Evolutionary conservation across 2,888 invertebrate genomes (phyloP), one percentile per base, ranked within the genome.

Genomic region (Andrena camellia): DNA sequence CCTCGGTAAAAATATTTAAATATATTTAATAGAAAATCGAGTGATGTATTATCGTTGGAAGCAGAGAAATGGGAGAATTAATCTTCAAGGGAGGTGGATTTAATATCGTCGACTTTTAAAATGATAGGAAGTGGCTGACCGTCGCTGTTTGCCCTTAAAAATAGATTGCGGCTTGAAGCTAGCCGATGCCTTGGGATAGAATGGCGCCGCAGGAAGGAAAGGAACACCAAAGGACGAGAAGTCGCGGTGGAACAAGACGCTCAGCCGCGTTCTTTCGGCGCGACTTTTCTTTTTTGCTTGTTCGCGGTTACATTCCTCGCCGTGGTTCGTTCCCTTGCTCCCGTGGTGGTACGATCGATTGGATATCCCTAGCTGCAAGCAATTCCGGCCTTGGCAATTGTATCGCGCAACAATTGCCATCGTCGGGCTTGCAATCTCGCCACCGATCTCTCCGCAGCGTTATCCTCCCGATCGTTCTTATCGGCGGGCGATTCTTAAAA

Each of bases 381-480:
- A 59, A 82, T 84, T 87, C 79, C 79, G 85, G 70, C 71, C 69
- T 70, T 75, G 77, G 60, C 85, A 71, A 79, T 87, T 81, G 81
- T 86, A 57, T 66, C 66, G 70, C 66, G 70, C 54, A 50, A 60
- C 77, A 81, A 83, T 85, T 85, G 76, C 68, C 54, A 68, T 67
- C 64, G 71, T 64, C 64, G 77, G 63, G 64, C 48, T 66, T 17
- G 66, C 59, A 81, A 81, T 73, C 63, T 67, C 63, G 7, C 70
- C n/a, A 29, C 60, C 69, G 68, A 78, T 75, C 78, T 78, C 68
- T 74, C 63, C 52, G 59, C 62, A 54, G 42, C 13, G 54, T 42
- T 78, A 78, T 80, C 80, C 54, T 31, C 35, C 10, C 20, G 62
- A 69, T 73, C 81, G 72, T 29, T 63, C 72, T 72, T 64, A 80